These are phyloP conservation scores for Pituophis catenifer DNA, from an alignment of 2,113 vertebrate species.

Conservation along the genomic window DNA sequence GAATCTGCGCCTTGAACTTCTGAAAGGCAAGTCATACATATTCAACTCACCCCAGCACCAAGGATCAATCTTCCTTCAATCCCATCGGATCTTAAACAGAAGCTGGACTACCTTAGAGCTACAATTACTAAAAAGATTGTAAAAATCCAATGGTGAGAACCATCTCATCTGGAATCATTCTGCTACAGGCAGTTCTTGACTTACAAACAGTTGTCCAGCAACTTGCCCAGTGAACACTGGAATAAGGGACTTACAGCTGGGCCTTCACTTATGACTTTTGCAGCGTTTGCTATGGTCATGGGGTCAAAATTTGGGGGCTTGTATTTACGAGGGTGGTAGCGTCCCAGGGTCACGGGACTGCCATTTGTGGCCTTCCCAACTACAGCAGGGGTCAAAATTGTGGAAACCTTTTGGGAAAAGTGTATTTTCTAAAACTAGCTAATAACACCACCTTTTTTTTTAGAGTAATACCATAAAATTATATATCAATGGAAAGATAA, in stretches of 20 bases:
- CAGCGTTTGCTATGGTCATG: accelerated
- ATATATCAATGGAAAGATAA: no score
- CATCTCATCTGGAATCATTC: neutral
- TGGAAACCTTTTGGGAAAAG: no score
- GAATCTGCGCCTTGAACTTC: neutral
- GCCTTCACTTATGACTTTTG: neutral
- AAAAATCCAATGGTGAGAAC: neutral
- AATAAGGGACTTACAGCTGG: neutral
- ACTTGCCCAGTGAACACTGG: neutral
- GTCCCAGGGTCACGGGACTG: no score
- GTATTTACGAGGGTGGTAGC: neutral
- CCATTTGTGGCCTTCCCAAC: neutral
- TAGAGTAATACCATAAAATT: no score
- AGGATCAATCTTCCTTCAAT: neutral
- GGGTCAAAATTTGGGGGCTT: neutral
- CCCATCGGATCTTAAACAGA: neutral
- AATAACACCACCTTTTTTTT: no score
- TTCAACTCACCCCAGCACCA: neutral
- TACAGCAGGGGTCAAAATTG: no score
- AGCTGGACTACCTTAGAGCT: neutral
- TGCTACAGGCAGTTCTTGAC: neutral
- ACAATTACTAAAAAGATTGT: neutral
- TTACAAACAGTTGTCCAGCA: neutral
- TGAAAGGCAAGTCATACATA: neutral
- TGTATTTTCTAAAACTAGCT: no score